Evolutionary conservation across 1,140 invertebrate species (phyloP).

Genomic region (Reticulitermes speratus): DNA sequence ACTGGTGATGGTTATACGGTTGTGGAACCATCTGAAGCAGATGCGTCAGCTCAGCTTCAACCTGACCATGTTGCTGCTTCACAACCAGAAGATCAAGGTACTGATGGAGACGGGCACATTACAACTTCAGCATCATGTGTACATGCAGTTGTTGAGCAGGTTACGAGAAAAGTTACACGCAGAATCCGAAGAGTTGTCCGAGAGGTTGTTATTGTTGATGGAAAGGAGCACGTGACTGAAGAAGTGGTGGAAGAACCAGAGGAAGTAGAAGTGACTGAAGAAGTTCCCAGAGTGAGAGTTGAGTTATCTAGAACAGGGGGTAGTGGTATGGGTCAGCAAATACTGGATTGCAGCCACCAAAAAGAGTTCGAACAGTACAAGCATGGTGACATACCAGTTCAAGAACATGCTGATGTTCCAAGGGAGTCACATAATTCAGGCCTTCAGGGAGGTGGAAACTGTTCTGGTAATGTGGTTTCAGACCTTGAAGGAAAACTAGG

Average conservation of each 20-base stretch:
- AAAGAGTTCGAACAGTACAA: neutral
- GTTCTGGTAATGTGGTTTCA: no score
- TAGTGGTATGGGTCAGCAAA: conserved; percentile 38
- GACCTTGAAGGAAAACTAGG: no score
- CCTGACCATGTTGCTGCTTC: conserved; percentile 14
- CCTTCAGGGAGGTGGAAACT: no score
- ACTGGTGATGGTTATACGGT: neutral
- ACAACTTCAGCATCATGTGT: conserved; percentile 59
- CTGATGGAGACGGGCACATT: neutral
- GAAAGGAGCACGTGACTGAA: conserved; percentile 77
- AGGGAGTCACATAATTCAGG: no score
- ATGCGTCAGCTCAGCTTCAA: neutral
- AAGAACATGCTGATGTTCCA: no score
- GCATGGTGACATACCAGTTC: no score
- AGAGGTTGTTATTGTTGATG: conserved; percentile 73
- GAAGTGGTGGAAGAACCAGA: conserved; percentile 81
- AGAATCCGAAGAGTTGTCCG: conserved; percentile 72
- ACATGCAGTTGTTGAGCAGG: conserved; percentile 74
- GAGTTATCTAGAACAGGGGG: conserved; percentile 59
- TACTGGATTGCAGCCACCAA: neutral
- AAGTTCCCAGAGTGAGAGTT: conserved; percentile 71
- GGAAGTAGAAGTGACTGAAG: conserved; percentile 73
- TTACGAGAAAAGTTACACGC: conserved; percentile 70
- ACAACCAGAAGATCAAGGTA: neutral
- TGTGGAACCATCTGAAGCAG: neutral